Evolutionary conservation across 2,888 invertebrate species (phyloP).

Genomic region (Agrochola lota): DNA sequence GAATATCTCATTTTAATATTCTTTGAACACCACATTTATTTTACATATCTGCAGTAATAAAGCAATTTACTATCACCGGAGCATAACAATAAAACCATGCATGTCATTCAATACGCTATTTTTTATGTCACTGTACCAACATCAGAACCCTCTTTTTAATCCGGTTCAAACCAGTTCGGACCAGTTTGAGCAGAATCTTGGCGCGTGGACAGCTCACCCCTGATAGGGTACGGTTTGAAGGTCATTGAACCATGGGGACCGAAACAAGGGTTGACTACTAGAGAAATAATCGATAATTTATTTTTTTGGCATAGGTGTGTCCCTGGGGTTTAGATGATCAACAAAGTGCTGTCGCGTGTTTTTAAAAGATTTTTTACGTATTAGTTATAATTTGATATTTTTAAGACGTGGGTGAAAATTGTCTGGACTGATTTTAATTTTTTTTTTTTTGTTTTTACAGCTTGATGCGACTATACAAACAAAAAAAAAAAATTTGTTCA

Average conservation of each 20-base stretch:
- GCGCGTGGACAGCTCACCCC: slow-evolving; percentile 73
- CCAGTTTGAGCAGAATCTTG: slow-evolving; percentile 68
- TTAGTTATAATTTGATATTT: slow-evolving; percentile 10
- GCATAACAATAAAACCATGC: slow-evolving; percentile 52
- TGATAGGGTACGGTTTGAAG: slow-evolving; percentile 64
- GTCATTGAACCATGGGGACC: slow-evolving; percentile 73
- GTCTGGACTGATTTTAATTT: neutral
- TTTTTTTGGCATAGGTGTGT: slow-evolving; percentile 58
- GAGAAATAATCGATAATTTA: slow-evolving; percentile 68
- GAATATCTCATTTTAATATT: neutral
- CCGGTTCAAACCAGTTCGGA: slow-evolving; percentile 62
- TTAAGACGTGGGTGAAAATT: neutral
- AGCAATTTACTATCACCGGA: slow-evolving; percentile 42
- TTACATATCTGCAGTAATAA: slow-evolving; percentile 45
- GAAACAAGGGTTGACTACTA: slow-evolving; percentile 65
- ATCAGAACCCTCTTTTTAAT: slow-evolving; percentile 58
- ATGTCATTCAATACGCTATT: slow-evolving; percentile 38
- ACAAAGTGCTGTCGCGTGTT: slow-evolving; percentile 34
- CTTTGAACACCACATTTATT: slow-evolving; percentile 27
- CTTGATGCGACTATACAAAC: no score
- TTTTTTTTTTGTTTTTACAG: no score
- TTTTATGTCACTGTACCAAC: slow-evolving; percentile 47
- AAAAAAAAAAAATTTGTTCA: no score
- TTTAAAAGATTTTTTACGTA: neutral
- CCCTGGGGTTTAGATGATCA: slow-evolving; percentile 39